A percentile compares a stretch with the other conserved stretches of the same genome.
Conservation (phyloP, 2,888 invertebrate species). For the Netelia inedita region DNA sequence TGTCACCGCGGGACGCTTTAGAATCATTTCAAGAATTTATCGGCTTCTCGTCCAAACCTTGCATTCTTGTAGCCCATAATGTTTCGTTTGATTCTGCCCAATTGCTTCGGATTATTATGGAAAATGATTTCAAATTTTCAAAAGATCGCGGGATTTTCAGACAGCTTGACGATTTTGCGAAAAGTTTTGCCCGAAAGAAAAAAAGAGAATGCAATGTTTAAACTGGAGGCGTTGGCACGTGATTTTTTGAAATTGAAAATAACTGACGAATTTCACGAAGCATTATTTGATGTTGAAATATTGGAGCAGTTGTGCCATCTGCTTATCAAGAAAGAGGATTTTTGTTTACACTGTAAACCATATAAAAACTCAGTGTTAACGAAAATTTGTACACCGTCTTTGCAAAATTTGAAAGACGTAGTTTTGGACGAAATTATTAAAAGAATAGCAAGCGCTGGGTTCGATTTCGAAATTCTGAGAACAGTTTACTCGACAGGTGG, state of each 20-base stretch:
- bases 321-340: slow-evolving; percentile 25
- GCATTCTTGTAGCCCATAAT: too few species aligned
- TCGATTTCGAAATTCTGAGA: slow-evolving; percentile 24
- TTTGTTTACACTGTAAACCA: slow-evolving; percentile 19
- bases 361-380: slow-evolving; percentile 29
- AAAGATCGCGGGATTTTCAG: too few species aligned
- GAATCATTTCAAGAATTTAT: too few species aligned
- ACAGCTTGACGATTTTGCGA: too few species aligned
- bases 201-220: too few species aligned
- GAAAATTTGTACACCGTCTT: slow-evolving; percentile 25
- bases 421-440: slow-evolving; percentile 37
- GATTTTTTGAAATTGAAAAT: slow-evolving; percentile 46
- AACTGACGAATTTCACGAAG: slow-evolving; percentile 46
- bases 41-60: too few species aligned
- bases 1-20: too few species aligned
- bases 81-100: too few species aligned
- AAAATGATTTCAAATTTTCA: too few species aligned
- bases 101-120: too few species aligned
- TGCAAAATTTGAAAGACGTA: slow-evolving; percentile 38
- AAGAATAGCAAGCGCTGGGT: slow-evolving; percentile 42
- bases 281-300: slow-evolving; percentile 59
- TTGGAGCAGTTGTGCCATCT: slow-evolving; percentile 29
- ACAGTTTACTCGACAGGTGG: slow-evolving; percentile 36
- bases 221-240: too few species aligned
- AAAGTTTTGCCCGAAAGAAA: too few species aligned